Percentiles rank a stretch among this genome's conserved stretches.
Evolutionary conservation across 1,140 invertebrate genomes (phyloP).

Genomic region (Trichogramma pretiosum): DNA sequence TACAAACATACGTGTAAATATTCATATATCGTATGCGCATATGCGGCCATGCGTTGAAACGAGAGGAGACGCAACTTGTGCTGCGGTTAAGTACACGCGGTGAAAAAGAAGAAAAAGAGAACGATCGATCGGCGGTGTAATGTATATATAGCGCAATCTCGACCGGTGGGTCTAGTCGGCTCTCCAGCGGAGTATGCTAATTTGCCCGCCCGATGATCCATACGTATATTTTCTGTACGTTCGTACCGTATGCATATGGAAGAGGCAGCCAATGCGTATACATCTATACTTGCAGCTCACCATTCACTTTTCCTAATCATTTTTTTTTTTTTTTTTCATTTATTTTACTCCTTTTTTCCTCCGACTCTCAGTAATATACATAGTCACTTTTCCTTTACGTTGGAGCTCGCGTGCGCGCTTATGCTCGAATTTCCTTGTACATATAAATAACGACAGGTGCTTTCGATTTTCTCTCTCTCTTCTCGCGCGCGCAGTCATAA

Average conservation of each 20-base stretch:
- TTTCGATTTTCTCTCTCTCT: conserved; percentile 15
- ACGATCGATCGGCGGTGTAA: not conserved
- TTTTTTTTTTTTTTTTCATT: not conserved
- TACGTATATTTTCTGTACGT: not conserved
- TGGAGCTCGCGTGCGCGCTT: not conserved
- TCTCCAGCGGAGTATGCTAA: conserved; percentile 3
- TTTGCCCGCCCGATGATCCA: conserved; percentile 15
- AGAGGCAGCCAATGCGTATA: no score
- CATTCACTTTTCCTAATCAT: conserved; percentile 12
- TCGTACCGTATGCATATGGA: no score
- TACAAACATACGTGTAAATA: no score
- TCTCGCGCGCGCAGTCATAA: no score
- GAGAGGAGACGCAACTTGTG: conserved; percentile 40
- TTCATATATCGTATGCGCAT: conserved; percentile 23
- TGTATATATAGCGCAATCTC: conserved; percentile 4
- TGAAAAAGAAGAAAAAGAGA: not conserved
- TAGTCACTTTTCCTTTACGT: not conserved
- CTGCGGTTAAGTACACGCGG: conserved; percentile 10
- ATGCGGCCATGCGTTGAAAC: conserved; percentile 45
- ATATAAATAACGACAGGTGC: conserved; percentile 10
- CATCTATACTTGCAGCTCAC: no score
- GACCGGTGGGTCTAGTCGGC: conserved; percentile 17
- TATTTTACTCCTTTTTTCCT: not conserved
- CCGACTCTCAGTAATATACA: not conserved
- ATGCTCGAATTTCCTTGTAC: conserved; percentile 15